phyloP scores from a whole-genome alignment of 2,113 vertebrate genomes.

The Petaurus breviceps region DNA sequence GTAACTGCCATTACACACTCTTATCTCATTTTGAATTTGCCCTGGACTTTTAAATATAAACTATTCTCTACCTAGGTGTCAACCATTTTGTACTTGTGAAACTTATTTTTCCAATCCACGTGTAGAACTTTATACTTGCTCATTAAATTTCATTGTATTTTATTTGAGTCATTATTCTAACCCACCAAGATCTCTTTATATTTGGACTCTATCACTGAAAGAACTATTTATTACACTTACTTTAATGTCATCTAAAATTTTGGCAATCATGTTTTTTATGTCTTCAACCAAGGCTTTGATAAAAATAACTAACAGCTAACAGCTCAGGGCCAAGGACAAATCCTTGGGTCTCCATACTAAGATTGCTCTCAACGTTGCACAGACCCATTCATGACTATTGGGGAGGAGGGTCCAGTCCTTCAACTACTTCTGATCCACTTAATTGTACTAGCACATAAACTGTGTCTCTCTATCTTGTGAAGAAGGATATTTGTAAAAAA shows the following conservation, averaged over 20 bases:
- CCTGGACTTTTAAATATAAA: not conserved
- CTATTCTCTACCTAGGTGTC: not conserved
- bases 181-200: not conserved
- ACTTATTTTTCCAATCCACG: not conserved
- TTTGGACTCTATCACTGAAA: not conserved
- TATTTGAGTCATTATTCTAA: not conserved
- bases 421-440: not conserved
- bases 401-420: not conserved
- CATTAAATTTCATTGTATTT: not conserved
- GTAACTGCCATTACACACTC: not conserved
- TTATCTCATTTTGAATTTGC: not conserved
- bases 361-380: not conserved
- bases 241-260: not conserved
- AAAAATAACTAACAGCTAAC: not conserved
- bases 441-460: not conserved
- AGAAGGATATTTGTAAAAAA: not conserved
- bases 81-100: not conserved
- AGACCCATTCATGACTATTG: not conserved
- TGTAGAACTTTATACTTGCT: not conserved
- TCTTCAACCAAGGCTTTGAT: not conserved
- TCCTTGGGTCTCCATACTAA: not conserved
- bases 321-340: not conserved
- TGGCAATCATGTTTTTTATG: not conserved
- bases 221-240: not conserved
- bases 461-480: not conserved